phyloP scores from a whole-genome alignment of 2,797 vertebrate genomes.

The Acanthornis magna region DNA sequence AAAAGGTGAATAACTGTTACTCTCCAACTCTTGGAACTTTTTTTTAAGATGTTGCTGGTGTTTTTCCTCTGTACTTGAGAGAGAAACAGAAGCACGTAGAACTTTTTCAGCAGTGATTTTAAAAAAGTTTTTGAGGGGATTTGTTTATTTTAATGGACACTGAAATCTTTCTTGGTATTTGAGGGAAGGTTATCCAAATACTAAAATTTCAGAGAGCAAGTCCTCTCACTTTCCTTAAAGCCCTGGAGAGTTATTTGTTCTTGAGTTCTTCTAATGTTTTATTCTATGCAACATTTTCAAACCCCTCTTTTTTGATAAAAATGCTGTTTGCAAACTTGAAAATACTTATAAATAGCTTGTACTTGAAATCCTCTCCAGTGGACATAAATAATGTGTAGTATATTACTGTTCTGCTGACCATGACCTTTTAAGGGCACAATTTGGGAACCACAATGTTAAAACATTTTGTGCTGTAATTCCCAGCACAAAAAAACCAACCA shows the following conservation, averaged over 20 bases:
- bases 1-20: not conserved
- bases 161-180: not conserved
- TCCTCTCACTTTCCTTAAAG: not conserved
- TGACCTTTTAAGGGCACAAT: not conserved
- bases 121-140: fast-evolving
- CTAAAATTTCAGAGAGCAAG: not conserved
- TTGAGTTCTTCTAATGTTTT: not conserved
- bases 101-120: fast-evolving
- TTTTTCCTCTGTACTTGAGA: not conserved
- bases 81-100: not conserved
- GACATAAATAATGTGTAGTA: not conserved
- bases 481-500: not conserved
- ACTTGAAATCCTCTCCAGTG: not conserved
- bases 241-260: not conserved
- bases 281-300: not conserved
- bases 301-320: not conserved
- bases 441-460: not conserved
- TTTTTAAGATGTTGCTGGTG: not conserved
- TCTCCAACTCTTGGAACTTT: not conserved
- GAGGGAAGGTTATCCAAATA: not conserved
- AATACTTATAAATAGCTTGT: not conserved
- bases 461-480: not conserved
- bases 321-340: not conserved
- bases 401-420: not conserved
- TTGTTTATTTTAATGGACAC: not conserved